phyloP scores from a whole-genome alignment of 2,888 invertebrate genomes.

The Sicus ferrugineus region DNA sequence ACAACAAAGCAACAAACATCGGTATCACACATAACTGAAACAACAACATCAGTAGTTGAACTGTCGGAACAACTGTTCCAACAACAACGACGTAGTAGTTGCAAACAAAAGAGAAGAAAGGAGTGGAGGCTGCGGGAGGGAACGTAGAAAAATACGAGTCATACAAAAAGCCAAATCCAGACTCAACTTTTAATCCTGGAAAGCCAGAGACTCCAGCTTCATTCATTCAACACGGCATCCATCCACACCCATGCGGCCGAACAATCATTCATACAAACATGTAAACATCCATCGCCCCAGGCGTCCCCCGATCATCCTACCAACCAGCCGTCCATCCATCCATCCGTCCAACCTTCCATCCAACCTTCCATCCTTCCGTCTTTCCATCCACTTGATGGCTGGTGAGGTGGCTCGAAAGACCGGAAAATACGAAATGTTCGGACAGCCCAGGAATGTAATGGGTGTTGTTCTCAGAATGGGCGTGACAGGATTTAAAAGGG shows the following conservation, averaged over 20 bases:
- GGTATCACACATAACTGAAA: background rate
- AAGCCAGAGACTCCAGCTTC: conserved; percentile 9
- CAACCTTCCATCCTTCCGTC: too few species aligned
- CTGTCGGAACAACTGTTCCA: conserved; percentile 8
- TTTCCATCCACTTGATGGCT: background rate
- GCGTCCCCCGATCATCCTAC: too few species aligned
- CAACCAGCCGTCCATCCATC: too few species aligned
- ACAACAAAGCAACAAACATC: conserved; percentile 20
- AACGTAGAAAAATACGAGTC: background rate
- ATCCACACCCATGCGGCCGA: background rate
- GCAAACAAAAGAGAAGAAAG: too few species aligned
- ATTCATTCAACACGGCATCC: background rate
- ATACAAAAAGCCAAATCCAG: background rate
- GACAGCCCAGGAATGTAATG: background rate
- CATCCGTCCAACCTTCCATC: too few species aligned
- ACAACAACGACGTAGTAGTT: background rate
- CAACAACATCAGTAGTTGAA: conserved; percentile 11
- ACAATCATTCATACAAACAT: too few species aligned
- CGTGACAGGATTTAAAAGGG: background rate
- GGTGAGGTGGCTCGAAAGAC: background rate
- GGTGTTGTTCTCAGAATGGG: background rate
- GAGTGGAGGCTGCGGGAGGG: background rate
- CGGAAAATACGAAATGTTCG: background rate
- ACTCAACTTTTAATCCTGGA: conserved; percentile 23
- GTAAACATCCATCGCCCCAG: too few species aligned